Evolutionary conservation across 2,888 invertebrate genomes (phyloP).

Genomic region (Lagria hirta): DNA sequence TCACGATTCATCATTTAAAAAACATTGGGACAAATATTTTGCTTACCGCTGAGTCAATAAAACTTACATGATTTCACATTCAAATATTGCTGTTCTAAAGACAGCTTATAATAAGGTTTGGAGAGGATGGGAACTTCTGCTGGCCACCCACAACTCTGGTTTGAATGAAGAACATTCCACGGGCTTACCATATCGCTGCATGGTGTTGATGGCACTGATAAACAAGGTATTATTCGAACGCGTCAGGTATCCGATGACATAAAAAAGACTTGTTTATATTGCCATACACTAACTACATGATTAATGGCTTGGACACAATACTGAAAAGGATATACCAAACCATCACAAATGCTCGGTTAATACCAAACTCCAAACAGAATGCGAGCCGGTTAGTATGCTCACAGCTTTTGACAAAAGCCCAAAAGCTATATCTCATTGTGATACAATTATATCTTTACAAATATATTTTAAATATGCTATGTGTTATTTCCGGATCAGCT

Average conservation of each 20-base stretch:
- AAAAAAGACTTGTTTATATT: constrained; percentile 59
- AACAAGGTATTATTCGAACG: constrained; percentile 54
- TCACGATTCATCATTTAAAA: constrained; percentile 33
- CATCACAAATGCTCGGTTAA: constrained; percentile 47
- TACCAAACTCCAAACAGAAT: constrained; percentile 25
- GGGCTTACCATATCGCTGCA: constrained; percentile 47
- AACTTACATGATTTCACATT: constrained; percentile 32
- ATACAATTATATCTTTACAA: constrained; percentile 7
- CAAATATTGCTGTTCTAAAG: constrained; percentile 26
- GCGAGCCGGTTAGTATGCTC: constrained; percentile 14
- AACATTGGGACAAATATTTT: constrained; percentile 21
- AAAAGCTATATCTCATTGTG: constrained; percentile 14
- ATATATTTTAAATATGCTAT: no score
- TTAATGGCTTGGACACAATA: constrained; percentile 52
- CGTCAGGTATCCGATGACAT: constrained; percentile 58
- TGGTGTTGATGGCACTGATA: constrained; percentile 57
- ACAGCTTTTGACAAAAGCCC: constrained; percentile 6
- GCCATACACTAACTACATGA: constrained; percentile 52
- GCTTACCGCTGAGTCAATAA: constrained; percentile 29
- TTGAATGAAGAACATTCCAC: constrained; percentile 41
- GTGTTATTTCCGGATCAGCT: no score
- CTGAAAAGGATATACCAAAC: constrained; percentile 44
- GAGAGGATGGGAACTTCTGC: constrained; percentile 27
- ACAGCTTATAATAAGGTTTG: constrained; percentile 26
- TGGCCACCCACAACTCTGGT: constrained; percentile 46